A percentile compares a stretch with the other conserved stretches of the same genome.
These are phyloP conservation scores for Thyatira batis DNA, from an alignment of 2,888 invertebrate species.

Conservation along the genomic window DNA sequence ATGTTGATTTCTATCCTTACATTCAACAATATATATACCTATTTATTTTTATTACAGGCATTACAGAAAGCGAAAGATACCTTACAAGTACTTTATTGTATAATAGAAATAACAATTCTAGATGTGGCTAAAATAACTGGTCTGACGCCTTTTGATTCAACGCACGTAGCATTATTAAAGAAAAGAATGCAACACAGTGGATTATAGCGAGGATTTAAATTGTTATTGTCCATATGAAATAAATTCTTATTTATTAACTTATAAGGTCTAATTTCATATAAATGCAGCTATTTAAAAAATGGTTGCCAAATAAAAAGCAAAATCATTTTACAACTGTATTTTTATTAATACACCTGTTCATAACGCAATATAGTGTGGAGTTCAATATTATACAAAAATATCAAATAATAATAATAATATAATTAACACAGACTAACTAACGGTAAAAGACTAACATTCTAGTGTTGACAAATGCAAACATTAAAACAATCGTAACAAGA, in stretches of 20 bases:
- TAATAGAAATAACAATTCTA: constrained; percentile 65
- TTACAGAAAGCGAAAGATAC: constrained; percentile 62
- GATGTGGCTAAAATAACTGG: constrained; percentile 63
- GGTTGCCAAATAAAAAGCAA: constrained; percentile 31
- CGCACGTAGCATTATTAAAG: constrained; percentile 49
- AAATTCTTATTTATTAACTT: constrained; percentile 1
- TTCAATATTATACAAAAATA: constrained; percentile 76
- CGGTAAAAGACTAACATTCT: constrained; percentile 46
- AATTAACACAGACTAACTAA: constrained; percentile 67
- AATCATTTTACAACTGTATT: constrained; percentile 69
- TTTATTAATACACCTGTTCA: constrained; percentile 73
- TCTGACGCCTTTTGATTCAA: constrained; percentile 50
- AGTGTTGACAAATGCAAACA: constrained; percentile 57
- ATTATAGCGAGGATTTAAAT: constrained; percentile 25
- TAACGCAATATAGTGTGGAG: constrained; percentile 71
- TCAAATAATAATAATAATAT: constrained; percentile 57
- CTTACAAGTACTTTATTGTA: constrained; percentile 66
- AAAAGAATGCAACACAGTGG: constrained; percentile 34
- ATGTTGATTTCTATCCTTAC: too few relatives aligned
- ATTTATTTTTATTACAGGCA: constrained; percentile 50
- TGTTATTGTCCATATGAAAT: constrained; percentile 3
- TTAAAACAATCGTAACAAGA: constrained; percentile 30
- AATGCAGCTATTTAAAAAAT: neutral
- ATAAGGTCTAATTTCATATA: neutral
- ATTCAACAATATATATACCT: too few relatives aligned